Percentiles rank a stretch among this genome's conserved stretches.
Conservation (phyloP, 1,140 invertebrate species). For the Anoplophora glabripennis region DNA sequence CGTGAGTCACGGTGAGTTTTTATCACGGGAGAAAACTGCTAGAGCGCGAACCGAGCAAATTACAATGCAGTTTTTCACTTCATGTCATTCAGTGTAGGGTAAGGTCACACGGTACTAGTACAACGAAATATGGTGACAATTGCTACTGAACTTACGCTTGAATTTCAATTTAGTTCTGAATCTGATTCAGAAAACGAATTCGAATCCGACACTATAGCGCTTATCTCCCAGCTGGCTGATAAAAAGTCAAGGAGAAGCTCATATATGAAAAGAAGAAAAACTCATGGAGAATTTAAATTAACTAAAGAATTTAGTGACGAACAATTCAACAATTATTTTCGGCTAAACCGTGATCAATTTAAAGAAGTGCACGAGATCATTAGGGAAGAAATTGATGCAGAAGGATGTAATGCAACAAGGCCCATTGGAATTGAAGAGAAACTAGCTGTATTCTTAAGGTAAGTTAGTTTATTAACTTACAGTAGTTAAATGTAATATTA, state of each 20-base stretch:
- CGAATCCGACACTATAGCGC: background rate
- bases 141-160: too few species aligned
- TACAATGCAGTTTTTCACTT: too few species aligned
- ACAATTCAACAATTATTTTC: constrained; percentile 24
- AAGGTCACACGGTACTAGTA: too few species aligned
- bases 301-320: constrained; percentile 18
- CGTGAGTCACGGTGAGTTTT: too few species aligned
- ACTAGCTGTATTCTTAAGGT: constrained; percentile 13
- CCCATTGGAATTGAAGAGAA: constrained; percentile 5
- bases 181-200: background rate
- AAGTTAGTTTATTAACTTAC: background rate
- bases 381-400: background rate
- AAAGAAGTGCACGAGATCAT: constrained; percentile 15
- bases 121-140: too few species aligned
- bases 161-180: background rate
- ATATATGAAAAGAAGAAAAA: constrained; percentile 13
- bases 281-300: constrained; percentile 23
- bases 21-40: too few species aligned
- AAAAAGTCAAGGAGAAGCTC: constrained; percentile 12
- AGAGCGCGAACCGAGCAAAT: too few species aligned
- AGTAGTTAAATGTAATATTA: background rate
- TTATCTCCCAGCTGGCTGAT: background rate
- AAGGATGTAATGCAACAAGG: constrained; percentile 2
- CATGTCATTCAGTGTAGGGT: too few species aligned
- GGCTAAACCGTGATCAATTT: constrained; percentile 20